These are phyloP conservation scores for Darevskia mixta DNA, from an alignment of 2,797 vertebrate species.

Conservation along the genomic window DNA sequence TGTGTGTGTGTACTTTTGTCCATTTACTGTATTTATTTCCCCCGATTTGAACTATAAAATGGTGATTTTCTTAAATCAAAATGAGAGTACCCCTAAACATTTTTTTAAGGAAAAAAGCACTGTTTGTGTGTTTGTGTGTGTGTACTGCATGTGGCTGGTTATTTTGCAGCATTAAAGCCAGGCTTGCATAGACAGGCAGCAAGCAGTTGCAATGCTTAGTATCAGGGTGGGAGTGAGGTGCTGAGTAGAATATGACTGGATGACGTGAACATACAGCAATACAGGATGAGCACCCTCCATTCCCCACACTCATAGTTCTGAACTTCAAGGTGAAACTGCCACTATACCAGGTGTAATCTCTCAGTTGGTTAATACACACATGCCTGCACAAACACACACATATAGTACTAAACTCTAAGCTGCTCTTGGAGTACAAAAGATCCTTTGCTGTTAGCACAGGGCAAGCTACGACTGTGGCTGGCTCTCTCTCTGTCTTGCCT, in stretches of 20 bases:
- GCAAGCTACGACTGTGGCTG: conserved; percentile 41
- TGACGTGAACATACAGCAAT: neutral
- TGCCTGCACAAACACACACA: no score
- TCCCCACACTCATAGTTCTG: neutral
- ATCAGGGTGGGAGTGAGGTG: neutral
- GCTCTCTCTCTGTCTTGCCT: conserved; percentile 36
- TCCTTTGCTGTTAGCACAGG: neutral
- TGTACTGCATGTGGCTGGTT: neutral
- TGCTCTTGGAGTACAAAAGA: conserved; percentile 6
- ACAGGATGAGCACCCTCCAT: neutral
- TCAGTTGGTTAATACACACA: neutral
- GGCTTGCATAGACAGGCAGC: neutral
- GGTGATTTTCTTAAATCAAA: no score
- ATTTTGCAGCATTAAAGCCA: neutral
- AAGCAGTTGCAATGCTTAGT: neutral
- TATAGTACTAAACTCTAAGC: conserved; percentile 4
- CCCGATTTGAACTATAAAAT: no score
- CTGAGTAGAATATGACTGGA: neutral
- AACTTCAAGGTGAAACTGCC: neutral
- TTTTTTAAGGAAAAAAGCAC: no score
- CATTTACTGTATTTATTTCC: no score
- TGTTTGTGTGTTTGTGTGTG: no score
- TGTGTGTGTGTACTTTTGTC: no score
- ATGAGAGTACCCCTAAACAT: no score
- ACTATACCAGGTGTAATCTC: neutral